Conservation (phyloP, 2,797 vertebrate genomes). For the Melanotaenia trifasciata region DNA sequence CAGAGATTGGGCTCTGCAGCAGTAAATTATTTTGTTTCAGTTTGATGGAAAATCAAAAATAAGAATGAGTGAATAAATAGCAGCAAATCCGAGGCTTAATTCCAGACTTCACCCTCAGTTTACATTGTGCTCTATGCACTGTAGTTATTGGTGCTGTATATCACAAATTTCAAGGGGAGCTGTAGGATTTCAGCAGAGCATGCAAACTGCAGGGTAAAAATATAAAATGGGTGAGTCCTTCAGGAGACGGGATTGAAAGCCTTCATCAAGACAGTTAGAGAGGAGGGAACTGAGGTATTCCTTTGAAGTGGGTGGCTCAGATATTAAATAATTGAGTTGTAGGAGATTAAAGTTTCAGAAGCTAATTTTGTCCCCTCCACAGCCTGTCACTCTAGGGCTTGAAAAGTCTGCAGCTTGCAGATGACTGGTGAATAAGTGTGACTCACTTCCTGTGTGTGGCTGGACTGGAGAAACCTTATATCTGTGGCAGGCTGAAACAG, state of each 20-base stretch:
- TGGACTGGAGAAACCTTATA: constrained; percentile 79
- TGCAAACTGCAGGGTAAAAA: constrained; percentile 67
- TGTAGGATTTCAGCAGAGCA: constrained; percentile 59
- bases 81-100: constrained; percentile 47
- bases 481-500: constrained; percentile 75
- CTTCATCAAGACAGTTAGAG: constrained; percentile 65
- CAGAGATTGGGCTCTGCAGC: constrained; percentile 59
- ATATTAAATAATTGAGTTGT: constrained; percentile 85
- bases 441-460: constrained; percentile 81
- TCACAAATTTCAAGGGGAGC: constrained; percentile 59
- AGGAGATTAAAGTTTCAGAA: constrained; percentile 84
- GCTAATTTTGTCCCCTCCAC: constrained; percentile 77
- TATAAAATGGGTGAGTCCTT: constrained; percentile 72
- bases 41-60: constrained; percentile 56
- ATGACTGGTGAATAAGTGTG: constrained; percentile 74
- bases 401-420: constrained; percentile 70
- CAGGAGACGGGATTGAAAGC: constrained; percentile 70
- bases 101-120: constrained; percentile 49
- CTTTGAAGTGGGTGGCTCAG: constrained; percentile 79
- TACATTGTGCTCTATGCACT: constrained; percentile 40
- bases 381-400: constrained; percentile 70
- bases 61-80: constrained; percentile 41
- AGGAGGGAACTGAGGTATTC: constrained; percentile 69
- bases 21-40: constrained; percentile 60
- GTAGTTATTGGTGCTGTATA: constrained; percentile 50